Conservation (phyloP, 2,113 vertebrate species). For the Forbesichthys papilliferus region DNA sequence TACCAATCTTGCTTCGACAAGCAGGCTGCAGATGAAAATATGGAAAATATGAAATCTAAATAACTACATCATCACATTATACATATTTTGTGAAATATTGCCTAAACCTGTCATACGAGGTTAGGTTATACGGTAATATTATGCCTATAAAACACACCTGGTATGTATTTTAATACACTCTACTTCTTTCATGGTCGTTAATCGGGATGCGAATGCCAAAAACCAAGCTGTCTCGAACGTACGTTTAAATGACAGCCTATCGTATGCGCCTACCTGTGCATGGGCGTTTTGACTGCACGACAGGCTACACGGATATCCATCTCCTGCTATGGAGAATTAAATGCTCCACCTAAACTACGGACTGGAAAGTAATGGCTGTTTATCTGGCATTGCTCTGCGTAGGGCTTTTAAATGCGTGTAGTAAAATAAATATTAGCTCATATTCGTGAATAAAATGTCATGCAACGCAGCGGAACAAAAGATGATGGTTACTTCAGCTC, state of each 20-base stretch:
- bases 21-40: not conserved
- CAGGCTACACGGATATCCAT: conserved; percentile 14
- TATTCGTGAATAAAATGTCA: conserved; percentile 16
- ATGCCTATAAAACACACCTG: no score
- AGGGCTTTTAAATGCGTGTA: not conserved
- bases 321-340: conserved; percentile 9
- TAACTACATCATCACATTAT: no score
- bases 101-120: no score
- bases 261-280: conserved; percentile 30
- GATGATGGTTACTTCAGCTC: conserved; percentile 50
- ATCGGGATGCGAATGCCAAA: no score
- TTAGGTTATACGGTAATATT: no score
- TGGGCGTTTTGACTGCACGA: conserved; percentile 14
- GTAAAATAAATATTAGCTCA: not conserved
- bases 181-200: no score
- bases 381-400: not conserved
- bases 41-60: no score
- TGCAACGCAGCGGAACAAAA: conserved; percentile 50
- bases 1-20: conserved; percentile 1
- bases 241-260: no score
- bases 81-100: no score
- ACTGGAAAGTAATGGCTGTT: not conserved
- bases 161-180: no score
- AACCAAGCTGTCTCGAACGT: no score
- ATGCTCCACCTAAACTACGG: not conserved